Percentiles rank a stretch among this genome's conserved stretches.
Conservation (phyloP, 2,113 vertebrate genomes). For the Oceanodroma tethys region DNA sequence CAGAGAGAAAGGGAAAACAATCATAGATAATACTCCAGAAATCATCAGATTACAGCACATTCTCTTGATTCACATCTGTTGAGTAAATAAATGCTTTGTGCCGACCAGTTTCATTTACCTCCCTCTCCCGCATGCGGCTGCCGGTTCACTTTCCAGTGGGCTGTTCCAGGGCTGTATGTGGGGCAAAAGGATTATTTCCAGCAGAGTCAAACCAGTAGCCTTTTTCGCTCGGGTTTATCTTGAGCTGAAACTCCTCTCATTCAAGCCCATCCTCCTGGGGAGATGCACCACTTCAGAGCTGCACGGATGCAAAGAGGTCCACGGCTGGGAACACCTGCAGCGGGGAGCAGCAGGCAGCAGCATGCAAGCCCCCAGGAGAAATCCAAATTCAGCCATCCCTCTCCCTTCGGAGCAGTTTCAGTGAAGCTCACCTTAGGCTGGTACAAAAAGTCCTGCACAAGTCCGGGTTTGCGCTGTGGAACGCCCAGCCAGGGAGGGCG, state of each 20-base stretch:
- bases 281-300: not conserved
- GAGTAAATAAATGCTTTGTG: slow-evolving; percentile 23
- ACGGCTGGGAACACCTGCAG: not conserved
- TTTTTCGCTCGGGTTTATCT: fast-evolving
- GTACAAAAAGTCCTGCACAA: not conserved
- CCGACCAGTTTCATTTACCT: not conserved
- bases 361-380: fast-evolving
- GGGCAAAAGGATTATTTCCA: slow-evolving; percentile 39
- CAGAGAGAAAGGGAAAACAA: slow-evolving; percentile 40
- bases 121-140: not conserved
- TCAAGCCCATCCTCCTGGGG: not conserved
- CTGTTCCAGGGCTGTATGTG: not conserved
- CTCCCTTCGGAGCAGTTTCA: not conserved
- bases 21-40: slow-evolving; percentile 57
- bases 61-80: slow-evolving; percentile 52
- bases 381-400: not conserved
- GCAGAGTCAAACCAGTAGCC: not conserved
- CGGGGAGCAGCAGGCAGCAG: not conserved
- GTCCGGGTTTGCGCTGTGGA: not conserved
- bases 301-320: not conserved
- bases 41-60: slow-evolving; percentile 48
- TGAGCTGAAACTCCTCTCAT: not conserved
- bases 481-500: fast-evolving
- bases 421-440: not conserved
- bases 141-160: not conserved